Conservation (phyloP, 2,797 vertebrate genomes). For the Malurus leucopterus region DNA sequence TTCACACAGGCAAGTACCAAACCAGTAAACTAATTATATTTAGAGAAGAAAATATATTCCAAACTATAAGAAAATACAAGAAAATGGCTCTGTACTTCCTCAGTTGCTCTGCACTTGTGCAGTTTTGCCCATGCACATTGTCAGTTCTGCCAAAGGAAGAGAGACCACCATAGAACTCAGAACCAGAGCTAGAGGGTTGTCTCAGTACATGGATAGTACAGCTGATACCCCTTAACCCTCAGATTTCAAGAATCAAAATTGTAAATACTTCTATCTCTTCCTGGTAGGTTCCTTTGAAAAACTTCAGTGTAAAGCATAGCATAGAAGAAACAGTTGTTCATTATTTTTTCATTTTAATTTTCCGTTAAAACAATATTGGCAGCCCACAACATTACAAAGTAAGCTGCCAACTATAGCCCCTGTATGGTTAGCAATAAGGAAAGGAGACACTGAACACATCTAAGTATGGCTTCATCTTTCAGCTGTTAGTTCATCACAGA, state of each 20-base stretch:
- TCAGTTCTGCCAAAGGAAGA: background rate
- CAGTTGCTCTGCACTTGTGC: background rate
- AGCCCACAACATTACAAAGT: background rate
- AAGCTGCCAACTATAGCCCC: background rate
- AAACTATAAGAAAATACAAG: background rate
- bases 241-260: background rate
- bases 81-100: background rate
- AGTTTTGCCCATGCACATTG: background rate
- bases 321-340: background rate
- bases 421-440: background rate
- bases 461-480: background rate
- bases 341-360: background rate
- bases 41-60: background rate
- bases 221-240: background rate
- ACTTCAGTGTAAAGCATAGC: background rate
- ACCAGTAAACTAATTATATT: background rate
- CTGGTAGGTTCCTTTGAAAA: background rate
- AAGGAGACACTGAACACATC: background rate
- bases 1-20: conserved; percentile 86
- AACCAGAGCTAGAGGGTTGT: background rate
- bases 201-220: background rate
- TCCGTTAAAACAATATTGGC: background rate
- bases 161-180: background rate
- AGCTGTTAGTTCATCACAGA: background rate
- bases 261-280: background rate